A percentile compares a stretch with the other conserved stretches of the same genome.
Conservation (phyloP, 2,888 invertebrate genomes). For the Hirtodrosophila trivittata region DNA sequence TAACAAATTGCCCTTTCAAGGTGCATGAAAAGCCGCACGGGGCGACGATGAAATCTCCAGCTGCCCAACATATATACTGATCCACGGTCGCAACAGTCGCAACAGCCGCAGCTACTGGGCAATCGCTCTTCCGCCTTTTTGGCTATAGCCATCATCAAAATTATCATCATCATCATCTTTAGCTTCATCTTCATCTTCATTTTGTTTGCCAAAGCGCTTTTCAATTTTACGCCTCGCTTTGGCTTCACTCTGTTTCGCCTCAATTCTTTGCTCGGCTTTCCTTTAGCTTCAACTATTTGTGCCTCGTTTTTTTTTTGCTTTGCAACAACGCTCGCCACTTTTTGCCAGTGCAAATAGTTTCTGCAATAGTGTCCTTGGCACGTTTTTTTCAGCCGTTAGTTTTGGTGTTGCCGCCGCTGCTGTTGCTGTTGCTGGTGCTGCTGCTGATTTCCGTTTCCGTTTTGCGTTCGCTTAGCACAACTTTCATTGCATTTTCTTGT, state of each 20-base stretch:
- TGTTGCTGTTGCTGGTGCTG: conserved; percentile 37
- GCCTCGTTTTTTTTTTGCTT: conserved; percentile 15
- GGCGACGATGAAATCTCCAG: conserved; percentile 18
- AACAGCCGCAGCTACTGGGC: conserved; percentile 39
- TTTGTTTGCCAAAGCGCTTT: conserved; percentile 69
- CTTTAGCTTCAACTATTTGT: conserved; percentile 26
- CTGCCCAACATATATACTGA: too few relatives aligned
- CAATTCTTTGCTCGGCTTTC: conserved; percentile 47
- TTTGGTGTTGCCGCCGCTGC: conserved; percentile 35
- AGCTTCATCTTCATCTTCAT: conserved; percentile 13
- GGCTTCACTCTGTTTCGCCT: conserved; percentile 57
- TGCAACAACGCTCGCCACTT: conserved; percentile 22
- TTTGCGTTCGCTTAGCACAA: conserved; percentile 74
- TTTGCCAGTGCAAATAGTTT: conserved; percentile 65
- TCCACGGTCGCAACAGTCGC: conserved; percentile 7
- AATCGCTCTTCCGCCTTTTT: conserved; percentile 68
- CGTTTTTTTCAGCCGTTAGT: conserved; percentile 51
- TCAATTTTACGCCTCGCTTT: conserved; percentile 73
- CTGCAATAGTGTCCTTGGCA: conserved; percentile 79
- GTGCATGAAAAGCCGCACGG: conserved; percentile 5
- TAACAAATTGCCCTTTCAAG: conserved; percentile 61
- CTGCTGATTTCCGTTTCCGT: conserved; percentile 80
- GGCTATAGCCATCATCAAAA: conserved; percentile 31
- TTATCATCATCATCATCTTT: conserved; percentile 21
- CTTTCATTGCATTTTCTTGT: conserved; percentile 76